Evolutionary conservation across 2,888 invertebrate genomes (phyloP).

Genomic region (Dascillus cervinus): DNA sequence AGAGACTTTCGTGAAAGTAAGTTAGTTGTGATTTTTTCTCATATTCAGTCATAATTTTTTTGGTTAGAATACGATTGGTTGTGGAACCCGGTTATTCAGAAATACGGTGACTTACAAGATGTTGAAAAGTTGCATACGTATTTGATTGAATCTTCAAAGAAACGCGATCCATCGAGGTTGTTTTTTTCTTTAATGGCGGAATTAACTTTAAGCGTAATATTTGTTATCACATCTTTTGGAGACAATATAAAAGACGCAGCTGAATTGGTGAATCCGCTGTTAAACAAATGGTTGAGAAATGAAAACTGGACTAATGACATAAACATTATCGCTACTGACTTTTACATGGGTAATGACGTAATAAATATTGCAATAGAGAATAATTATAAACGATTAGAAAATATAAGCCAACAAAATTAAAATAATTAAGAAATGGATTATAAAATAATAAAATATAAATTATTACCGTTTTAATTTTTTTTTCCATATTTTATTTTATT

Average conservation of each 20-base stretch:
- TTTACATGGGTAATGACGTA: conserved; percentile 56
- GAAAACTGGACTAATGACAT: conserved; percentile 50
- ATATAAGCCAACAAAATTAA: no score
- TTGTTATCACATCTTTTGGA: conserved; percentile 48
- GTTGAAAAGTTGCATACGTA: conserved; percentile 14
- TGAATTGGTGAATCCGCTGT: conserved; percentile 54
- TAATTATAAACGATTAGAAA: conserved; percentile 10
- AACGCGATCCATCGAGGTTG: conserved; percentile 23
- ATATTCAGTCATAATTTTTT: conserved; percentile 2
- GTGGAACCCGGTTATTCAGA: conserved; percentile 47
- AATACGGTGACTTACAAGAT: conserved; percentile 6
- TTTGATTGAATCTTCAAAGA: neutral
- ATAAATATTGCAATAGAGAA: conserved; percentile 50
- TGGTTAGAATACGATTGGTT: conserved; percentile 25
- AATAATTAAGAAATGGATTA: no score
- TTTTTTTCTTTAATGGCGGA: conserved; percentile 58
- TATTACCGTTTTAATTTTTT: no score
- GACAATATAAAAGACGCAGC: conserved; percentile 54
- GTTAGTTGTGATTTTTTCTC: conserved; percentile 6
- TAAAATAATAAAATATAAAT: no score
- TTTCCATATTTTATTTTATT: no score
- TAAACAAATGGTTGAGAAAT: conserved; percentile 53
- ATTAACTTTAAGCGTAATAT: conserved; percentile 52
- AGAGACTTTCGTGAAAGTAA: conserved; percentile 35
- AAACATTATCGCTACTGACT: conserved; percentile 61